phyloP scores from a whole-genome alignment of 2,113 vertebrate genomes.

The Sturnus vulgaris region DNA sequence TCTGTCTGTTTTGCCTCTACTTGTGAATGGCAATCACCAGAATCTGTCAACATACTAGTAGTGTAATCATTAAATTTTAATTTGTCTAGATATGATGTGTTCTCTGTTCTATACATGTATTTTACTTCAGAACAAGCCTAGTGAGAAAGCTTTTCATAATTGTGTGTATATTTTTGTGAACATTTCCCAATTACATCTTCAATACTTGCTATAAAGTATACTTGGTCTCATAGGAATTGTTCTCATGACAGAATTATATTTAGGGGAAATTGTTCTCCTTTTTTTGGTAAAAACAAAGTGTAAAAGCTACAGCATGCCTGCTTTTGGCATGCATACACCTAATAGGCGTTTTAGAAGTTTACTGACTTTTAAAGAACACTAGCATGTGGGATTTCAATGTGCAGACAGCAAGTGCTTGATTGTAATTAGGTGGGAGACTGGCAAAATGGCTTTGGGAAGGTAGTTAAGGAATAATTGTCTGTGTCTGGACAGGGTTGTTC shows the following conservation, averaged over 20 bases:
- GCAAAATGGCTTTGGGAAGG: conserved; percentile 18
- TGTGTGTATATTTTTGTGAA: neutral
- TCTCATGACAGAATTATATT: neutral
- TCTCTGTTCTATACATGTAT: neutral
- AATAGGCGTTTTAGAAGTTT: neutral
- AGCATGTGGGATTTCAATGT: neutral
- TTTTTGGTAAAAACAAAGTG: neutral
- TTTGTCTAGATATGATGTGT: neutral
- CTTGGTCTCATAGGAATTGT: neutral
- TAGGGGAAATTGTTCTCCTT: neutral
- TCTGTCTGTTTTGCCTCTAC: neutral
- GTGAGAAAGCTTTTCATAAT: neutral
- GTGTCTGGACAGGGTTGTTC: conserved; percentile 16
- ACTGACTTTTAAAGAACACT: neutral
- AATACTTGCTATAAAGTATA: neutral
- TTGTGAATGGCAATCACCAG: neutral
- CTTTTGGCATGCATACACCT: neutral
- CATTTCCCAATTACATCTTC: neutral
- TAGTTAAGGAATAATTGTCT: conserved; percentile 35
- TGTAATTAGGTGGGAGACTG: conserved; percentile 36
- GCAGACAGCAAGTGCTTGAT: neutral
- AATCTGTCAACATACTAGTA: neutral
- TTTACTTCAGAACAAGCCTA: neutral
- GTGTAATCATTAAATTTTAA: neutral
- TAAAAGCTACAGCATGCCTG: neutral